A percentile compares a stretch with the other conserved stretches of the same genome.
These are phyloP conservation scores for Thripadectes ignobilis DNA, from an alignment of 2,797 vertebrate genomes.

Conservation along the genomic window DNA sequence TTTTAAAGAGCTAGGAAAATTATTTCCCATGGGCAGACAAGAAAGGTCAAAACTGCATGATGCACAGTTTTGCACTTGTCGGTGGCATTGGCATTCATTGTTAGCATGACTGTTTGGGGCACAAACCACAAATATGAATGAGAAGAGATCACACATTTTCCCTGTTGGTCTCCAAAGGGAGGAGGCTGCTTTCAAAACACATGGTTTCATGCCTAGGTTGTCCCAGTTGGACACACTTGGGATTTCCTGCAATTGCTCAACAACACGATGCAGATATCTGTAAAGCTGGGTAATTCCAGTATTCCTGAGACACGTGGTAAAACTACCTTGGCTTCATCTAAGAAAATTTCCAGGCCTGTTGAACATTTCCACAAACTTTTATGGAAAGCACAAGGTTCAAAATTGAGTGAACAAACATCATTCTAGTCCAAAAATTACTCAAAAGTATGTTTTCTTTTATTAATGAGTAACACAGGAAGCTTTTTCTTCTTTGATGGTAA, in stretches of 20 bases:
- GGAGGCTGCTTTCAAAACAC: not conserved
- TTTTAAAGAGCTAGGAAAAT: not conserved
- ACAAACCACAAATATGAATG: not conserved
- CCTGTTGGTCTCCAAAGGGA: constrained; percentile 14
- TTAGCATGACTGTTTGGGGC: not conserved
- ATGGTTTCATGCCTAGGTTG: not conserved
- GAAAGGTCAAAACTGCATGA: not conserved
- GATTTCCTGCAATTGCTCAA: constrained; percentile 26
- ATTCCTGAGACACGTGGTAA: not conserved
- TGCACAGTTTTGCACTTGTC: not conserved
- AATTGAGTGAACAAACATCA: not conserved
- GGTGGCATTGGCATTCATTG: not conserved
- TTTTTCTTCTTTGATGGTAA: not conserved
- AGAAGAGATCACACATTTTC: not conserved
- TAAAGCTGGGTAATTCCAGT: constrained; percentile 57
- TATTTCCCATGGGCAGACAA: not conserved
- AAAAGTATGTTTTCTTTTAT: not conserved
- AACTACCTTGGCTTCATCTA: not conserved
- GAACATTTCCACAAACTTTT: not conserved
- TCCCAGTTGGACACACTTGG: constrained; percentile 5
- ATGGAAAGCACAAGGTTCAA: not conserved
- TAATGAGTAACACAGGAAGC: not conserved
- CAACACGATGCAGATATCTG: fast-evolving
- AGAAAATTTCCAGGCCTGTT: constrained; percentile 26
- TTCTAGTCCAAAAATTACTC: not conserved